Evolutionary conservation across 2,113 vertebrate species (phyloP).

Genomic region (Brienomyrus longianalis): DNA sequence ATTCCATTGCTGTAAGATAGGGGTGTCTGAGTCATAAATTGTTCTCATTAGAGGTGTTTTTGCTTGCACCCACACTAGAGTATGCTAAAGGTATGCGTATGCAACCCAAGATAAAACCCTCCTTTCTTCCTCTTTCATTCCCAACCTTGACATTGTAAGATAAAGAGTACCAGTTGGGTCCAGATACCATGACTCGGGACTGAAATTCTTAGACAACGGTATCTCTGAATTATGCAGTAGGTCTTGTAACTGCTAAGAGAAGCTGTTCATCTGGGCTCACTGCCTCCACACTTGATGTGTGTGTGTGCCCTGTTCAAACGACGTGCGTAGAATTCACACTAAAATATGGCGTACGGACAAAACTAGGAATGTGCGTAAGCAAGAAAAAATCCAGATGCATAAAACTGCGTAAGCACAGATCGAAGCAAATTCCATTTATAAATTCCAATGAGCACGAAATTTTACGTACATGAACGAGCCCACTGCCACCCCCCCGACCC

Average conservation of each 20-base stretch:
- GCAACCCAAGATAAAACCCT: not conserved
- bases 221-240: not conserved
- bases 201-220: no score
- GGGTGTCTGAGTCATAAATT: not conserved
- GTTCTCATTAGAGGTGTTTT: not conserved
- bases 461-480: no score
- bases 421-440: no score
- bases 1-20: not conserved
- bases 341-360: no score
- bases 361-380: no score
- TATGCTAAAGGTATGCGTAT: no score
- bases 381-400: no score
- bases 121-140: not conserved
- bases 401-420: no score
- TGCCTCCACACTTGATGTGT: not conserved
- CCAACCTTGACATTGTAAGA: not conserved
- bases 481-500: no score
- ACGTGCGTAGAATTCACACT: no score
- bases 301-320: no score
- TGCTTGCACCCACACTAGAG: not conserved
- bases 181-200: not conserved
- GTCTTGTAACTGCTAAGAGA: not conserved
- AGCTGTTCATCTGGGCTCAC: not conserved
- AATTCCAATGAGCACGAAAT: no score
- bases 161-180: not conserved